Evolutionary conservation across 2,888 invertebrate genomes (phyloP).

Genomic region (Leucophenga montana): DNA sequence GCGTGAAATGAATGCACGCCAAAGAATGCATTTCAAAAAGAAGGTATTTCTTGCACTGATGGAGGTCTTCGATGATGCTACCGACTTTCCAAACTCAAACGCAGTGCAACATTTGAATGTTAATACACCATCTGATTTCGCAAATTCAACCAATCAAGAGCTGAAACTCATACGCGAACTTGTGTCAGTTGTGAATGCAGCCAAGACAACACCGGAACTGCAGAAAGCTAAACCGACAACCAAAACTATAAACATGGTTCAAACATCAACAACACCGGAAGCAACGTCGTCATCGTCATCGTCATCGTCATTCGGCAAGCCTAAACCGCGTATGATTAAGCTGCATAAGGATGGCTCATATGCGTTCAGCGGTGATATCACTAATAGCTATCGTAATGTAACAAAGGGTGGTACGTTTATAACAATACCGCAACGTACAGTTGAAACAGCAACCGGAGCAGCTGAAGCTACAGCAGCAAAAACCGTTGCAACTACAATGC

Average conservation of each 20-base stretch:
- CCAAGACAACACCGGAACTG: constrained; percentile 50
- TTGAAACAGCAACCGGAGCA: no score
- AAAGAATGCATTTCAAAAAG: constrained; percentile 66
- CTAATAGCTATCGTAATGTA: constrained; percentile 31
- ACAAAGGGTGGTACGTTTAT: neutral
- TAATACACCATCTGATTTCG: constrained; percentile 48
- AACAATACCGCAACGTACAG: no score
- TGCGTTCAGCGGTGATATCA: constrained; percentile 39
- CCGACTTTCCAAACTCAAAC: constrained; percentile 53
- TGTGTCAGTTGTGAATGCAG: constrained; percentile 58
- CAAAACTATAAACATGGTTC: no score
- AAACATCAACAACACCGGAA: no score
- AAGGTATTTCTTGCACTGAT: constrained; percentile 60
- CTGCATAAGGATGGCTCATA: constrained; percentile 48
- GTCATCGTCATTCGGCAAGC: no score
- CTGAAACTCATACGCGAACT: constrained; percentile 60
- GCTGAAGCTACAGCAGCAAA: no score
- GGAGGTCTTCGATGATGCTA: constrained; percentile 65
- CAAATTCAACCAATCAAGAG: constrained; percentile 49
- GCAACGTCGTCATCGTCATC: no score
- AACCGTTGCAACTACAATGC: no score
- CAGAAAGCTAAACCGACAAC: neutral
- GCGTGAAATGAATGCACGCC: constrained; percentile 63
- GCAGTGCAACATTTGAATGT: constrained; percentile 53
- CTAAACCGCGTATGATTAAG: no score